phyloP scores from a whole-genome alignment of 2,113 vertebrate genomes.

The Alaudala cheleensis region DNA sequence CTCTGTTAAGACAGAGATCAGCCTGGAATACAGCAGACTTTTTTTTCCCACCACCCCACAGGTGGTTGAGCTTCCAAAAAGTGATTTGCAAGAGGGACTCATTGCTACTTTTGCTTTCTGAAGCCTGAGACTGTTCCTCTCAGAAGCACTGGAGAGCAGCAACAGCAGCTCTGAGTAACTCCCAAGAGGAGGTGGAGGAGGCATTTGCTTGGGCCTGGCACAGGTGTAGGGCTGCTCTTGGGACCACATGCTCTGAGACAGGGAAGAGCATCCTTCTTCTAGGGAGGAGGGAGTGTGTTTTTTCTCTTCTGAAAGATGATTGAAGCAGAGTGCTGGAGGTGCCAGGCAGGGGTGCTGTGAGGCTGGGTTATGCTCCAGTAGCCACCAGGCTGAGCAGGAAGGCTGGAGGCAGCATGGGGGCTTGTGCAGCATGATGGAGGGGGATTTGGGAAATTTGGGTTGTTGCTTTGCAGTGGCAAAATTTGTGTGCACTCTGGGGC shows the following conservation, averaged over 20 bases:
- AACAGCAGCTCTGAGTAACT: not conserved
- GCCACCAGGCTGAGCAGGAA: accelerated
- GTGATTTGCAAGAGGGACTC: not conserved
- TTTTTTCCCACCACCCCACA: accelerated
- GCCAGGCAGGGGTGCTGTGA: not conserved
- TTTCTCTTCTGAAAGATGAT: not conserved
- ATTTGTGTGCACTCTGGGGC: accelerated
- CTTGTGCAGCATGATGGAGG: accelerated
- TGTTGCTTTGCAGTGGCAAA: not conserved
- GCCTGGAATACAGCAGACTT: not conserved
- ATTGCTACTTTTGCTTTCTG: not conserved
- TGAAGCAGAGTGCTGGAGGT: not conserved
- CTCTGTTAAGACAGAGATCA: not conserved
- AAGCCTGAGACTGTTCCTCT: not conserved
- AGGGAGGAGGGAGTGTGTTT: accelerated
- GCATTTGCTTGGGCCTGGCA: not conserved
- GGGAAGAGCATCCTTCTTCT: not conserved
- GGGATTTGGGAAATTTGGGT: accelerated
- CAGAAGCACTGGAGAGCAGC: not conserved
- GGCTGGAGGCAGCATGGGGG: not conserved
- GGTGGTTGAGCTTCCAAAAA: not conserved
- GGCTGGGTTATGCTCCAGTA: not conserved
- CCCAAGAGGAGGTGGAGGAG: not conserved
- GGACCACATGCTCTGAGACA: accelerated
- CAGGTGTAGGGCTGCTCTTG: not conserved